phyloP scores from a whole-genome alignment of 2,113 vertebrate species.

The Caretta caretta region DNA sequence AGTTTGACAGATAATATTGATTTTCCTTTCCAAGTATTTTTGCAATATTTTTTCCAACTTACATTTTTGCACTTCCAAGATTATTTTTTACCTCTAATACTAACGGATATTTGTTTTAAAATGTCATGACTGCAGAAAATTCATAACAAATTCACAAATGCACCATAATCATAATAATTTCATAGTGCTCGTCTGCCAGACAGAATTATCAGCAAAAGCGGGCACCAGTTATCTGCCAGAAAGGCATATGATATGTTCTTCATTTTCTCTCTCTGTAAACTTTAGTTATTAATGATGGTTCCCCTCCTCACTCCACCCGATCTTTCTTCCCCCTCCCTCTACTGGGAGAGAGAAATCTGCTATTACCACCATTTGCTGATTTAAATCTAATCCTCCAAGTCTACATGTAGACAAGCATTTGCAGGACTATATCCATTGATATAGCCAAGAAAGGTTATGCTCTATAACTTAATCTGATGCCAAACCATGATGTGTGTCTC shows the following conservation, averaged over 20 bases:
- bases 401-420: conserved; percentile 56
- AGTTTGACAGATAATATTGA: neutral
- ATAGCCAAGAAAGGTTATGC: conserved; percentile 39
- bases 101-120: conserved; percentile 52
- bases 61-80: neutral
- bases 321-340: conserved; percentile 40
- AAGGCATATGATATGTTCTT: neutral
- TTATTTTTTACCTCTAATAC: conserved; percentile 23
- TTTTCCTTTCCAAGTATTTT: neutral
- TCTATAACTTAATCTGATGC: conserved; percentile 72
- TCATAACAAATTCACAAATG: conserved; percentile 55
- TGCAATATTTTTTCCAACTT: neutral
- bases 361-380: conserved; percentile 42
- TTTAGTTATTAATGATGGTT: conserved; percentile 73
- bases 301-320: neutral
- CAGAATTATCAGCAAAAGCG: conserved; percentile 45
- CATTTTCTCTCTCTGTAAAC: neutral
- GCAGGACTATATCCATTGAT: conserved; percentile 62
- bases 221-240: conserved; percentile 43
- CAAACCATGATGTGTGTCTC: conserved; percentile 55
- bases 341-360: conserved; percentile 51
- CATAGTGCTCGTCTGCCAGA: conserved; percentile 54
- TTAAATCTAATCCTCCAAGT: conserved; percentile 68
- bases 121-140: neutral
- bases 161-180: conserved; percentile 58